Base-by-base conservation (phyloP, 2,113 vertebrate genomes). In the Nothoprocta pentlandii region DNA sequence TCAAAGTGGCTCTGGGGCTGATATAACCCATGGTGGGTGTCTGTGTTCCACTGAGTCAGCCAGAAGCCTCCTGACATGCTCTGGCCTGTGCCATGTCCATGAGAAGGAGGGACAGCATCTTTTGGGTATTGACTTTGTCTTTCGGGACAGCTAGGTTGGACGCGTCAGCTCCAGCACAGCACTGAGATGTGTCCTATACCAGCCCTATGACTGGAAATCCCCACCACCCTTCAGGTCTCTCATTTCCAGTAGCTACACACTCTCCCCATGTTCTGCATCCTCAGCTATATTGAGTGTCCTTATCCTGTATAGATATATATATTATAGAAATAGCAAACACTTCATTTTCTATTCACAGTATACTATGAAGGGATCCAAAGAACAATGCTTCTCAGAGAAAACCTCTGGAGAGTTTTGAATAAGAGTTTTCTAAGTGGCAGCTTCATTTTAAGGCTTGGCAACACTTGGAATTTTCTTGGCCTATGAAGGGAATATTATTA, bases 271-370 rank as follows among this genome's bases (percentile, higher is more conserved):
- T 17, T 36, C 51, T 10, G 22, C 34, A 25, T 36, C 46, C 44
- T 86, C 3, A 0, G n/a, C 49, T 13, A 12, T 32, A 16, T 26
- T 44, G 21, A 58, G 69, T 20, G 28, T 10, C 73, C 71, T 36
- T 15, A 17, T 22, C 53, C 25, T 0, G 1, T 32, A 21, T 32
- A 3, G 4, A 6, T 61, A 44, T 44, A 44, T 11, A 44, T 44
- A 9, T 39, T 39, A 49, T 0, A 34, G 61, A 91, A 82, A 70
- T 49, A 88, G 5, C 80, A 80, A 70, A 39, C 64, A 58, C 13
- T 82, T 67, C 19, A 69, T 70, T 69, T 89, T 81, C 84, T 56
- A 54, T 63, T 74, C 28, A 49, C 9, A 39, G 25, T 49, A 28
- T 42, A 70, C 79, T 82, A 70, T 28, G 44, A 75, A 89, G 11